Conservation (phyloP, 2,888 invertebrate genomes). For the Nipponacmea schrenckii region DNA sequence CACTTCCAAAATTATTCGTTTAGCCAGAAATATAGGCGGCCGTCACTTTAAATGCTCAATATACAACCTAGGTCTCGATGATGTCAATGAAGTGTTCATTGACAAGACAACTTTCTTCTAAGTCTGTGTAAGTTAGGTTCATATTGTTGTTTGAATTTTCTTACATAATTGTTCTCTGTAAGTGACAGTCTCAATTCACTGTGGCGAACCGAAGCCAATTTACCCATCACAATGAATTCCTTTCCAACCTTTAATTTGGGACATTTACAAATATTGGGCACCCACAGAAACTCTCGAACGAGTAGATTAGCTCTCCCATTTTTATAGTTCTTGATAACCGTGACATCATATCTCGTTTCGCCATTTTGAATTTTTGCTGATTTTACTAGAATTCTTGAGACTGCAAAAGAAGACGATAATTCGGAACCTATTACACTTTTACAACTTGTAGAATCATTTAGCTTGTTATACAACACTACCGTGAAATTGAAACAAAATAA, state of each 20-base stretch:
- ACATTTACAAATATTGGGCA: constrained; percentile 31
- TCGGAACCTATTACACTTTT: too few species aligned
- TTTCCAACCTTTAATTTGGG: constrained; percentile 23
- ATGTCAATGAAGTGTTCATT: not conserved
- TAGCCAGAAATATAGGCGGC: too few species aligned
- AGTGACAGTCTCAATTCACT: constrained; percentile 27
- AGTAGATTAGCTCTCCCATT: constrained; percentile 23
- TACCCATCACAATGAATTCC: constrained; percentile 34
- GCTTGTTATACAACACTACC: too few species aligned
- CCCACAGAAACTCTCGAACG: constrained; percentile 31
- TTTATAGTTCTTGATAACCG: constrained; percentile 26
- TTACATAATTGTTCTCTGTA: constrained; percentile 19
- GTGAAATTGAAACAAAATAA: too few species aligned
- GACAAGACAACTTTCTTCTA: constrained; percentile 1
- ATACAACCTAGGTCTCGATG: too few species aligned
- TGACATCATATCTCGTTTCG: constrained; percentile 35
- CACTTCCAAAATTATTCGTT: too few species aligned
- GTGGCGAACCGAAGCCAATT: constrained; percentile 14
- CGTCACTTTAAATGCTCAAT: too few species aligned
- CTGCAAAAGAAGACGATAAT: constrained; percentile 18
- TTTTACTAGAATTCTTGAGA: constrained; percentile 24
- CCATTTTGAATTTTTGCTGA: constrained; percentile 14
- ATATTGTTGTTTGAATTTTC: constrained; percentile 18
- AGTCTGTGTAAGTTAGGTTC: constrained; percentile 15
- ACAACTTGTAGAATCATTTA: too few species aligned